Conservation (phyloP, 2,113 vertebrate genomes). For the Apodemus sylvaticus region DNA sequence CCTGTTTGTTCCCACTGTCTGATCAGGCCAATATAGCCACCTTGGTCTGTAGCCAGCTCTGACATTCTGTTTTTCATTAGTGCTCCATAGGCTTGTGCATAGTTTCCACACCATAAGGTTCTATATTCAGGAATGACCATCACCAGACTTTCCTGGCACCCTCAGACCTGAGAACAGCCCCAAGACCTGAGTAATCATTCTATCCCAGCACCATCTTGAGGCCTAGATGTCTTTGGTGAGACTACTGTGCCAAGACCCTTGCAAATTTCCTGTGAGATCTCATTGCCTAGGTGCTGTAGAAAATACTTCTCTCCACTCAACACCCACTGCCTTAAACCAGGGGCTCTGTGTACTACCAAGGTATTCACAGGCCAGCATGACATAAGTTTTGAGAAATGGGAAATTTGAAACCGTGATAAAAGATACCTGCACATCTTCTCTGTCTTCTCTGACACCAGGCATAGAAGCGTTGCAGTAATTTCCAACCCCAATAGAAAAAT, state of each 20-base stretch:
- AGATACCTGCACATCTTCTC: no score
- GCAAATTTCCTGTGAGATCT: not conserved
- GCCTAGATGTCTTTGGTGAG: rapidly evolving
- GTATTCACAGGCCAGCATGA: not conserved
- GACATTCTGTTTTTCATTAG: not conserved
- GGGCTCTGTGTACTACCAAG: not conserved
- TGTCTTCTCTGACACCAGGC: not conserved
- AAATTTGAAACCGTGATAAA: not conserved
- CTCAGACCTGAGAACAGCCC: no score
- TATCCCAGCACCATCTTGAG: no score
- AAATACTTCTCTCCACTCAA: not conserved
- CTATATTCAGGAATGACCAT: rapidly evolving
- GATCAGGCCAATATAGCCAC: not conserved
- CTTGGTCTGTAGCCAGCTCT: not conserved
- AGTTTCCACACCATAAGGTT: rapidly evolving
- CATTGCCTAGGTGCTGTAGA: not conserved
- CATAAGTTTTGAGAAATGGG: not conserved
- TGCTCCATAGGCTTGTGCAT: not conserved
- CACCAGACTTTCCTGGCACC: not conserved
- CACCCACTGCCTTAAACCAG: not conserved
- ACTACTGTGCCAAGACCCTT: not conserved
- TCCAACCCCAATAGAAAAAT: no score
- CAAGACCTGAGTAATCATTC: no score
- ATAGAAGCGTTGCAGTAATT: not conserved
- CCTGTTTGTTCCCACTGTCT: not conserved